Conservation (phyloP, 2,888 invertebrate genomes). For the Phalangium opilio region DNA sequence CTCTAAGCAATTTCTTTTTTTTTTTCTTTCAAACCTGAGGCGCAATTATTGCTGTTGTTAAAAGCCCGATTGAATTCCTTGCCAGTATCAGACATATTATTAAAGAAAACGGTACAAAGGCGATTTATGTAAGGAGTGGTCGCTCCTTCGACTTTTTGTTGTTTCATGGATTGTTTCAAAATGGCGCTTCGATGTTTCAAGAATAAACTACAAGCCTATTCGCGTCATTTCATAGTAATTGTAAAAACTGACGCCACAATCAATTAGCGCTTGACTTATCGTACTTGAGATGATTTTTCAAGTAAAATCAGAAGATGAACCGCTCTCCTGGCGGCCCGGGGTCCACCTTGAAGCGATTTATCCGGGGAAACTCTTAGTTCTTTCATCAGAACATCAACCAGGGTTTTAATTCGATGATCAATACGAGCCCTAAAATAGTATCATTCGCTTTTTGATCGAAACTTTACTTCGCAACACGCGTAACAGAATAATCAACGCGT, state of each 20-base stretch:
- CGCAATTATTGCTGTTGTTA: slow-evolving; percentile 18
- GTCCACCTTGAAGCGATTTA: slow-evolving; percentile 70
- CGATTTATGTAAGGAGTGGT: slow-evolving; percentile 62
- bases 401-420: slow-evolving; percentile 51
- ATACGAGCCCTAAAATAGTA: slow-evolving; percentile 35
- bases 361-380: slow-evolving; percentile 80
- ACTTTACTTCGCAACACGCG: slow-evolving; percentile 9
- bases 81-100: slow-evolving; percentile 57
- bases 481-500: slow-evolving; percentile 13
- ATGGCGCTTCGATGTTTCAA: slow-evolving; percentile 64
- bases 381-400: slow-evolving; percentile 73
- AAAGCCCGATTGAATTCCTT: slow-evolving; percentile 65
- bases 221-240: too few species aligned
- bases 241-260: too few species aligned
- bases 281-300: slow-evolving; percentile 53
- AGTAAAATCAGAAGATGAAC: slow-evolving; percentile 68
- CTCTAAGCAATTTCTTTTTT: too few species aligned
- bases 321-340: slow-evolving; percentile 66
- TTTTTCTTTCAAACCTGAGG: slow-evolving; percentile 2
- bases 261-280: slow-evolving; percentile 25
- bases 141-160: slow-evolving; percentile 49
- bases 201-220: slow-evolving; percentile 62
- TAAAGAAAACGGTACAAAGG: slow-evolving; percentile 67
- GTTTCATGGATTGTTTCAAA: slow-evolving; percentile 59
- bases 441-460: background rate